phyloP scores from a whole-genome alignment of 2,113 vertebrate species.

The Oryzias celebensis region DNA sequence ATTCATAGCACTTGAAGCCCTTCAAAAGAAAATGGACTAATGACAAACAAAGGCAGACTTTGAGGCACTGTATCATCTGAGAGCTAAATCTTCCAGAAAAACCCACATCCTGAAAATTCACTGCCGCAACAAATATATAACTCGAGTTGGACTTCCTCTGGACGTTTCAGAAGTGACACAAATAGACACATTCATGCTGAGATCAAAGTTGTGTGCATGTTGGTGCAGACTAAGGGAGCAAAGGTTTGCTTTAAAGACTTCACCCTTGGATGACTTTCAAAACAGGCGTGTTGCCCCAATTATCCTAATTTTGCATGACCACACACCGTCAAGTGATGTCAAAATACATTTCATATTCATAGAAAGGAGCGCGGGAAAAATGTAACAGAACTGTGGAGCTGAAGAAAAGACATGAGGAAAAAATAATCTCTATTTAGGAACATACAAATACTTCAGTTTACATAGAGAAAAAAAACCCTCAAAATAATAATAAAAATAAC shows the following conservation, averaged over 20 bases:
- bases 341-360: too few relatives aligned
- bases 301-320: too few relatives aligned
- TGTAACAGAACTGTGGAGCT: too few relatives aligned
- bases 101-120: constrained; percentile 67
- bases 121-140: constrained; percentile 50
- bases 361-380: too few relatives aligned
- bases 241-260: constrained; percentile 36
- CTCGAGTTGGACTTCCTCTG: constrained; percentile 50
- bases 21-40: constrained; percentile 49
- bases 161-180: constrained; percentile 58
- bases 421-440: too few relatives aligned
- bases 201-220: constrained; percentile 59
- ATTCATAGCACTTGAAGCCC: constrained; percentile 25
- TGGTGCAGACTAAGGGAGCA: constrained; percentile 37
- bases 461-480: background rate
- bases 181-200: constrained; percentile 55
- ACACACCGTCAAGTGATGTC: too few relatives aligned
- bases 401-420: too few relatives aligned
- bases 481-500: constrained; percentile 1
- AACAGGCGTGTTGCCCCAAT: too few relatives aligned
- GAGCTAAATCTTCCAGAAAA: constrained; percentile 53
- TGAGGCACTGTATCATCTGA: constrained; percentile 53
- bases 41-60: constrained; percentile 63
- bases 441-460: too few relatives aligned
- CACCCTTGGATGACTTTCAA: constrained; percentile 4